phyloP scores from a whole-genome alignment of 2,113 vertebrate genomes.

The Pseudorectes ferrugineus region DNA sequence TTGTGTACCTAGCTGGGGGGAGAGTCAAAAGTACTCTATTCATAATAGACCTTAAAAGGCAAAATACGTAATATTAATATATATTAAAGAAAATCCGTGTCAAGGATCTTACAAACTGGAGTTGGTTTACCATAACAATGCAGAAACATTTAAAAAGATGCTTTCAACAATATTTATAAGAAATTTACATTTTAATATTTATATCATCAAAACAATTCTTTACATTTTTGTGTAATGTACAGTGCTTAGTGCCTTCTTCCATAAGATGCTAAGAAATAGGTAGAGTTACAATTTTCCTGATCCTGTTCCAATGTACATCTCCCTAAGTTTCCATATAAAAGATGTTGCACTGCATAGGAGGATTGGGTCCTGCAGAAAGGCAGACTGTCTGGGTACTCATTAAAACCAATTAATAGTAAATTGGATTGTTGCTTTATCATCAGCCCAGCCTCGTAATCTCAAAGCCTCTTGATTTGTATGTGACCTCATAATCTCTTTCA shows the following conservation, averaged over 20 bases:
- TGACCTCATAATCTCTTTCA: constrained; percentile 13
- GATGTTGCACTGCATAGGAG: neutral
- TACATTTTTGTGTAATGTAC: neutral
- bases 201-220: neutral
- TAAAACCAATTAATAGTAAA: neutral
- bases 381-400: neutral
- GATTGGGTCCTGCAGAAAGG: neutral
- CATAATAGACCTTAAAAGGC: neutral
- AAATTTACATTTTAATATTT: neutral
- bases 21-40: neutral
- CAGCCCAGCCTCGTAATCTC: neutral
- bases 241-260: neutral
- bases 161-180: neutral
- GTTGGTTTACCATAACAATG: neutral
- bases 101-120: neutral
- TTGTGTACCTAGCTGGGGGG: neutral
- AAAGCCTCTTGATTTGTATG: neutral
- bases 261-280: neutral
- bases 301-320: neutral
- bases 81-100: neutral
- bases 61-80: neutral
- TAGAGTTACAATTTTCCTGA: neutral
- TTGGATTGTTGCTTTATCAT: neutral
- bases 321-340: neutral
- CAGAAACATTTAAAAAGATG: neutral